Conservation (phyloP, 2,797 vertebrate species). For the Ceyx erithaca region DNA sequence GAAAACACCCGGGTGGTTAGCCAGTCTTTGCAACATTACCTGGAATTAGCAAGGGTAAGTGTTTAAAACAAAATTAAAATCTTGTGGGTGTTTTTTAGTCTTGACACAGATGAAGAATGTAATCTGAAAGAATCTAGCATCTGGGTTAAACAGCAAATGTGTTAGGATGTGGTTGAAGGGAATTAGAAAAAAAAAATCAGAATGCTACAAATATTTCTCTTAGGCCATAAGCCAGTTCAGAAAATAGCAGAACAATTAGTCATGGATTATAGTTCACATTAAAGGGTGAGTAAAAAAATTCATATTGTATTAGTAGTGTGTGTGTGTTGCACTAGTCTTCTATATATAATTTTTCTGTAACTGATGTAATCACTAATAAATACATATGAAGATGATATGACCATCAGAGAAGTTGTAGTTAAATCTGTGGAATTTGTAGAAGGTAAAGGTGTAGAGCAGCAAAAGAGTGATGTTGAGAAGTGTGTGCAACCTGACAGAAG, state of each 20-base stretch:
- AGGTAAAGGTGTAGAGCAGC: background rate
- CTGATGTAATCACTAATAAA: background rate
- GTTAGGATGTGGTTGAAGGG: background rate
- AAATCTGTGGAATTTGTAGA: background rate
- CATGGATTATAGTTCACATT: background rate
- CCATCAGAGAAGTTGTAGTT: background rate
- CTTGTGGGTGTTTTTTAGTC: background rate
- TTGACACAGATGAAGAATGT: background rate
- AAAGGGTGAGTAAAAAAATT: background rate
- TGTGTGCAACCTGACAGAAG: background rate
- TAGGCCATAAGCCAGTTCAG: background rate
- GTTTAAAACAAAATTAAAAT: background rate
- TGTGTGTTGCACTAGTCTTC: background rate
- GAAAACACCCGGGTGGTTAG: conserved; percentile 97
- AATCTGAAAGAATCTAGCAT: background rate
- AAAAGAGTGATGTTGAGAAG: background rate
- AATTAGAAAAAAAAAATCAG: background rate
- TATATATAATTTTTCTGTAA: background rate
- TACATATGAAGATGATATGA: background rate
- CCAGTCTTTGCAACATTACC: conserved; percentile 96
- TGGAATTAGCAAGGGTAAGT: conserved; percentile 94
- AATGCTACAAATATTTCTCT: background rate
- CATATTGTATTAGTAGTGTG: background rate
- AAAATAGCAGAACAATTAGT: background rate
- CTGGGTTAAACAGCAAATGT: background rate